phyloP scores from a whole-genome alignment of 2,797 vertebrate species.

The Macroramphosus scolopax region DNA sequence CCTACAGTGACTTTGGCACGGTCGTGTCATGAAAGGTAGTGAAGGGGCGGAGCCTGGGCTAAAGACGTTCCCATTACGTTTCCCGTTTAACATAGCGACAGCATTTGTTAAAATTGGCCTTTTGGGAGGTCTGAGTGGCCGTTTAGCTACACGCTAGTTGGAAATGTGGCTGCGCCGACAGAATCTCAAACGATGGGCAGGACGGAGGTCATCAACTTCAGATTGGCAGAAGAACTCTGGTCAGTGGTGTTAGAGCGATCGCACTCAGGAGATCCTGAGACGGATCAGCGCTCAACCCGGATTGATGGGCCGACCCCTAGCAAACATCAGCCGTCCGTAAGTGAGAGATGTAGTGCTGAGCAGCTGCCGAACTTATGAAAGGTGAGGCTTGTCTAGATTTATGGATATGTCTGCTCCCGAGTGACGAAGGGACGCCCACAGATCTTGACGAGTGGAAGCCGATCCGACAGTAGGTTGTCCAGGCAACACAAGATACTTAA shows the following conservation, averaged over 20 bases:
- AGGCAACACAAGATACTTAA: too few relatives aligned
- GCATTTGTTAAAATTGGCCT: too few relatives aligned
- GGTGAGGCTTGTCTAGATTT: conserved; percentile 22
- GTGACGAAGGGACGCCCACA: conserved; percentile 16
- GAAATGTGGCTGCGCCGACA: too few relatives aligned
- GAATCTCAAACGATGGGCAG: conserved; percentile 7
- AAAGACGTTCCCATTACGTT: too few relatives aligned
- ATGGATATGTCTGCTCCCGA: conserved; percentile 8
- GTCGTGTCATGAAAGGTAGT: too few relatives aligned
- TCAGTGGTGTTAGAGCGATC: too few relatives aligned
- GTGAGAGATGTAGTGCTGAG: conserved; percentile 21
- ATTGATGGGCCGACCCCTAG: conserved; percentile 28
- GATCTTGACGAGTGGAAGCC: background rate
- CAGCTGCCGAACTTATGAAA: conserved; percentile 20
- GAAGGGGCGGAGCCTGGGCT: too few relatives aligned
- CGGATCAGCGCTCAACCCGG: conserved; percentile 16
- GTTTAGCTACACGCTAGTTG: conserved; percentile 27
- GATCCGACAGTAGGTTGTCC: background rate
- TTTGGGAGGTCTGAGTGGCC: too few relatives aligned
- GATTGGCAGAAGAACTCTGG: conserved; percentile 26
- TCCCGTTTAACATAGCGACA: too few relatives aligned
- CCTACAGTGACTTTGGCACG: too few relatives aligned
- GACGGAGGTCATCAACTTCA: conserved; percentile 35
- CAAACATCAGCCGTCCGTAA: conserved; percentile 37
- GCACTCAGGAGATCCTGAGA: conserved; percentile 23